Evolutionary conservation across 2,797 vertebrate genomes (phyloP).

Genomic region (Hirundo rustica): DNA sequence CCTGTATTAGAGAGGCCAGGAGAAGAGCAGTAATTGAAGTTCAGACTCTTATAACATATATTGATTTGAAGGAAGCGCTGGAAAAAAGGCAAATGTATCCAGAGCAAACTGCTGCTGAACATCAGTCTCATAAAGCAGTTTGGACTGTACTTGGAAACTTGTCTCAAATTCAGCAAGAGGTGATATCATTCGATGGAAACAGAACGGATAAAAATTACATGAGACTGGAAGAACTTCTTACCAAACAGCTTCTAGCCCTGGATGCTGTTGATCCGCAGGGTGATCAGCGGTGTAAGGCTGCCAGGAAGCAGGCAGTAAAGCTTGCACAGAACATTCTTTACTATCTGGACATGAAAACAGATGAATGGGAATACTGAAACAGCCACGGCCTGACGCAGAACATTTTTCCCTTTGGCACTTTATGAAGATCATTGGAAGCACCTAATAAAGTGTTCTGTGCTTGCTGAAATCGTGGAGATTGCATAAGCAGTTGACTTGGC

Average conservation of each 20-base stretch:
- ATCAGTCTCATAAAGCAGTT: slow-evolving; percentile 83
- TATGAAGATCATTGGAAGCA: background rate
- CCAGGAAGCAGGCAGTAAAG: slow-evolving; percentile 95
- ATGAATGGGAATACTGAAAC: slow-evolving; percentile 94
- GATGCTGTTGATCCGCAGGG: slow-evolving; percentile 95
- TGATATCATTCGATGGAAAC: slow-evolving; percentile 91
- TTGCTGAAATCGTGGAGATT: slow-evolving; percentile 26
- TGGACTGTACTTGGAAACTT: slow-evolving; percentile 88
- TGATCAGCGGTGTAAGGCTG: slow-evolving; percentile 86
- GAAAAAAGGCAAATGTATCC: slow-evolving; percentile 69
- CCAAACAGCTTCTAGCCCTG: slow-evolving; percentile 92
- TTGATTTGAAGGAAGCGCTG: slow-evolving; percentile 91
- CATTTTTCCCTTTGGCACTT: slow-evolving; percentile 3
- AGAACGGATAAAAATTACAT: slow-evolving; percentile 94
- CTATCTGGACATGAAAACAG: slow-evolving; percentile 97
- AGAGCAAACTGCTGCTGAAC: slow-evolving; percentile 71
- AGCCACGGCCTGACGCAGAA: background rate
- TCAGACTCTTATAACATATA: slow-evolving; percentile 89
- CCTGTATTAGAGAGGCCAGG: slow-evolving; percentile 95
- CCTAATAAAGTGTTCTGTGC: slow-evolving; percentile 51
- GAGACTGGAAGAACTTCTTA: slow-evolving; percentile 93
- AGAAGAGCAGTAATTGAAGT: slow-evolving; percentile 93
- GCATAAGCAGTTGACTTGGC: slow-evolving; percentile 59
- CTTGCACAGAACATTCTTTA: slow-evolving; percentile 96
- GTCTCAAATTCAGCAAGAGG: slow-evolving; percentile 91